Percentiles rank a stretch among this genome's conserved stretches.
Evolutionary conservation across 2,797 vertebrate species (phyloP).

Genomic region (Orientallactaga sibirica): DNA sequence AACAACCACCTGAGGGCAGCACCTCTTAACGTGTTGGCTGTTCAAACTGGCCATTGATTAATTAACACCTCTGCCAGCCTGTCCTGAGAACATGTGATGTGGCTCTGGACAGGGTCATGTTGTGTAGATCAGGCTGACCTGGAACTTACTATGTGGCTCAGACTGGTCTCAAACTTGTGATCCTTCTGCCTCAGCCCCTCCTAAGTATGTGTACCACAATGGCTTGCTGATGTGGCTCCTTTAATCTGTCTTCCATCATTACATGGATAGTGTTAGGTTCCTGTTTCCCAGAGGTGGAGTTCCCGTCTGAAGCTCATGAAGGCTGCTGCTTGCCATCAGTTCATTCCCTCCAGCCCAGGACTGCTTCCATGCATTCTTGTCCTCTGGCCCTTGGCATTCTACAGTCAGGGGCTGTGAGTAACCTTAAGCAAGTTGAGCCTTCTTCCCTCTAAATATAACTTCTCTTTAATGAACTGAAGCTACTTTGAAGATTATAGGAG

Average conservation of each 20-base stretch:
- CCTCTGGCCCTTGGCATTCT: too few species aligned
- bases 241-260: not conserved
- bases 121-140: not conserved
- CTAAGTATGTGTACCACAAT: not conserved
- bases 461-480: not conserved
- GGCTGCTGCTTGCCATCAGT: not conserved
- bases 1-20: slow-evolving; percentile 24
- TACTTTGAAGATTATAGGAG: not conserved
- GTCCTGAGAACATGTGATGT: not conserved
- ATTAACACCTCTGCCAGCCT: not conserved
- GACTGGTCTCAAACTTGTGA: too few species aligned
- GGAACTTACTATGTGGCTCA: too few species aligned
- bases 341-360: not conserved
- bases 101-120: not conserved
- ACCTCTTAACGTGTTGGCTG: not conserved
- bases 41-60: not conserved
- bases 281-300: not conserved
- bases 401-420: not conserved
- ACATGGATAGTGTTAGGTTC: not conserved
- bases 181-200: not conserved
- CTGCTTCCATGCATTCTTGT: too few species aligned
- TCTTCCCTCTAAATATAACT: not conserved
- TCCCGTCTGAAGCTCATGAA: not conserved
- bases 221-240: not conserved
- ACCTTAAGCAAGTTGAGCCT: slow-evolving; percentile 17